phyloP scores from a whole-genome alignment of 2,888 invertebrate genomes.

The Drosophila parthenogenetica region DNA sequence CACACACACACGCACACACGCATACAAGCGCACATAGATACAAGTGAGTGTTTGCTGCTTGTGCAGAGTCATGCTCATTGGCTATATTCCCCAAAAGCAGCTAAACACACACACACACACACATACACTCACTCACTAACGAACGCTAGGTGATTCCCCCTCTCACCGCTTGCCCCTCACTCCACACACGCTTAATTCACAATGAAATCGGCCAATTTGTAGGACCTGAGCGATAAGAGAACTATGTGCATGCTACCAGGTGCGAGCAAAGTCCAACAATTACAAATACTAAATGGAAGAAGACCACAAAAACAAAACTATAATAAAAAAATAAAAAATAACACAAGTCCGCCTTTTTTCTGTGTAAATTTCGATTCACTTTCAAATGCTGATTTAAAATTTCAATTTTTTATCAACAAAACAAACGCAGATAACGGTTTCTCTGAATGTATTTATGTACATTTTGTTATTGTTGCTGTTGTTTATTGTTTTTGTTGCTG shows the following conservation, averaged over 20 bases:
- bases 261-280: conserved; percentile 41
- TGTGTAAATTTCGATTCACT: conserved; percentile 19
- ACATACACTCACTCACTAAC: neutral
- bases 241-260: conserved; percentile 7
- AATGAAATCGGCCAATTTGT: conserved; percentile 25
- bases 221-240: conserved; percentile 39
- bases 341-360: neutral
- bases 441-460: conserved; percentile 5
- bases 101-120: conserved; percentile 31
- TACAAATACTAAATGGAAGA: conserved; percentile 15
- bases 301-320: neutral
- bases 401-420: conserved; percentile 19
- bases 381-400: conserved; percentile 18
- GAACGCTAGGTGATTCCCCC: conserved; percentile 15
- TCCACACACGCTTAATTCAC: conserved; percentile 18
- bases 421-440: conserved; percentile 21
- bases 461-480: neutral
- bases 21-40: neutral
- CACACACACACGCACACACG: neutral
- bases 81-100: conserved; percentile 40
- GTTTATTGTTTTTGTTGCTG: too few species aligned
- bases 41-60: conserved; percentile 17
- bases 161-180: neutral
- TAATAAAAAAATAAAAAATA: neutral
- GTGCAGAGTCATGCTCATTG: conserved; percentile 61